Evolutionary conservation across 2,113 vertebrate species (phyloP).

Genomic region (Equus przewalskii): DNA sequence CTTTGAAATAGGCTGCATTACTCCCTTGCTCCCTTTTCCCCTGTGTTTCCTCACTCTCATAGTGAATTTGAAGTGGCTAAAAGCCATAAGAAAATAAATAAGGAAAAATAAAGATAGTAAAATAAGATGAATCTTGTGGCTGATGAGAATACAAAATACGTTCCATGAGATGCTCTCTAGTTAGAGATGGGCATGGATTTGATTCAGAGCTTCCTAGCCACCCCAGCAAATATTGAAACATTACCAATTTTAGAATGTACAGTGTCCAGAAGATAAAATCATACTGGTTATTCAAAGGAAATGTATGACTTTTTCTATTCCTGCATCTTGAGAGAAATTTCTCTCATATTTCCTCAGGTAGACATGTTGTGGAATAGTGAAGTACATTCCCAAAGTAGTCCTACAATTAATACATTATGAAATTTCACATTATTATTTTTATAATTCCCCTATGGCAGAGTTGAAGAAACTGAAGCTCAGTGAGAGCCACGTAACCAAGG

Average conservation of each 20-base stretch:
- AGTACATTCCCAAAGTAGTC: not conserved
- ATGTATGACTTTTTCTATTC: not conserved
- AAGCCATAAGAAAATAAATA: not conserved
- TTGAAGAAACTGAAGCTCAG: conserved; percentile 3
- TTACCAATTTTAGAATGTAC: not conserved
- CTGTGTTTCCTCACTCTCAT: not conserved
- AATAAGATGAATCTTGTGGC: not conserved
- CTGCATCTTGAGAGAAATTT: not conserved
- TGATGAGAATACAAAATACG: not conserved
- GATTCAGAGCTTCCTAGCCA: not conserved
- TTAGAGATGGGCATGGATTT: not conserved
- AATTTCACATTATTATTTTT: not conserved
- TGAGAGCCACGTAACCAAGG: not conserved
- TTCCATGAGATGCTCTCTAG: not conserved
- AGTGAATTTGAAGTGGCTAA: not conserved
- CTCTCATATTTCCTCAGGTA: not conserved
- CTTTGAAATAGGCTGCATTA: not conserved
- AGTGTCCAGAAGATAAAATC: not conserved
- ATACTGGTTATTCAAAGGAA: not conserved
- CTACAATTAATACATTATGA: not conserved
- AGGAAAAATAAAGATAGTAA: not conserved
- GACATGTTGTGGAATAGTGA: not conserved
- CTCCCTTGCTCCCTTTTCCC: not conserved
- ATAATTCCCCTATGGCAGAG: not conserved
- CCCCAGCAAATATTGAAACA: not conserved